Evolutionary conservation across 2,797 vertebrate genomes (phyloP), one percentile per base, ranked within the genome.

Genomic region (Coregonus suidteri): DNA sequence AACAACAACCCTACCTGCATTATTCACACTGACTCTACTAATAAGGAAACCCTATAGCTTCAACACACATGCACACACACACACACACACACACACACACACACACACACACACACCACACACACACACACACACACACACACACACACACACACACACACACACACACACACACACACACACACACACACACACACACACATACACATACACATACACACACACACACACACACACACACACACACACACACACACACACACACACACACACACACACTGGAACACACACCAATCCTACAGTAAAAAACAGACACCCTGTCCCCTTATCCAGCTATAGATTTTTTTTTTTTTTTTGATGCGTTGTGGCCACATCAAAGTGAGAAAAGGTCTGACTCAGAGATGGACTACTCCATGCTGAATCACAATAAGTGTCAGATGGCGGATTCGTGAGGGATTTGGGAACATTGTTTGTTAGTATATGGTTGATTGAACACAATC

Each of bases 1-100:
- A 84, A 95, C 93, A 94, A 92, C 89, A 90, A 85, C 80, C 70
- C 85, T 69, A 77, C 81, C 76, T 95, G 90, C 91, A 94, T 95
- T 93, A 94, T 94, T 94, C 83, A 94, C 77, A 69, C 62, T 0
- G 4, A 73, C 64, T 86, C 84, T 59, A 86, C 90, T 94, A 94
- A 94, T 94, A 90, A 92, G 91, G 91, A 91, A 93, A 93, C 87
- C 77, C 75, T 83, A 93, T 81, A 86, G 79, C 30, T n/a, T 15
- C 13, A 34, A 37, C 37, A 59, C 16, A 62, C 25, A 30, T 31
- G 59, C 62, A 54, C 71, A 73, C 56, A 64, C 4, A 51, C 68
- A 56, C 54, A 59, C 4, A 13, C 75, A 25, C 56, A 1, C 54
- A 1, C 52, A 25, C 65, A 37, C 69, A 16, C 72, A 56, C 53